A percentile compares a stretch with the other conserved stretches of the same genome.
Conservation (phyloP, 2,113 vertebrate species). For the Motacilla alba region DNA sequence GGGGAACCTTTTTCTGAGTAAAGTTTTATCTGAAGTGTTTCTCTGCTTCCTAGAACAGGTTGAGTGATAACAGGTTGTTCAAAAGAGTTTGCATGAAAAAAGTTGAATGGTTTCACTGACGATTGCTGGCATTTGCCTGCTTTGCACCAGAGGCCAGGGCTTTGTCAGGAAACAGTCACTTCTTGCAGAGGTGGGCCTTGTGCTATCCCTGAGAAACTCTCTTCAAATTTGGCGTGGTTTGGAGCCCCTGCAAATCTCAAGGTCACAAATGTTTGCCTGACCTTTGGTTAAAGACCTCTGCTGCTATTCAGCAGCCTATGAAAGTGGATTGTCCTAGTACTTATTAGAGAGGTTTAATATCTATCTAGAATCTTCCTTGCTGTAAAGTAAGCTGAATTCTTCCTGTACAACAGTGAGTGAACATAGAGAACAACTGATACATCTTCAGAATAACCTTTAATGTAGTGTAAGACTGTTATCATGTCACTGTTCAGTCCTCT, state of each 20-base stretch:
- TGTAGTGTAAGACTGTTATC: constrained; percentile 20
- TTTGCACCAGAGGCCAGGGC: not conserved
- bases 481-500: constrained; percentile 16
- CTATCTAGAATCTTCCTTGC: not conserved
- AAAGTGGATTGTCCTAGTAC: not conserved
- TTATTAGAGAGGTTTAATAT: not conserved
- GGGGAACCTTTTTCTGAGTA: not conserved
- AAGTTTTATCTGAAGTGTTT: not conserved
- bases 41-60: not conserved
- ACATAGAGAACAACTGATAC: not conserved
- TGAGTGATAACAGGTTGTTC: not conserved
- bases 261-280: constrained; percentile 21
- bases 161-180: not conserved
- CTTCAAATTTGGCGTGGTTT: not conserved
- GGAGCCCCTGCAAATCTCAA: not conserved
- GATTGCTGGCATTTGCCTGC: not conserved
- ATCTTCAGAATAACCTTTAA: constrained; percentile 11
- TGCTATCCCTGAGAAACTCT: not conserved
- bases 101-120: not conserved
- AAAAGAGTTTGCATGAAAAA: not conserved
- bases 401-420: not conserved
- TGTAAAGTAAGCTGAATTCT: not conserved
- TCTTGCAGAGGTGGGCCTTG: not conserved
- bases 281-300: not conserved
- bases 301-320: not conserved